These are phyloP conservation scores for Oryzias celebensis DNA, from an alignment of 2,113 vertebrate genomes.

Conservation along the genomic window DNA sequence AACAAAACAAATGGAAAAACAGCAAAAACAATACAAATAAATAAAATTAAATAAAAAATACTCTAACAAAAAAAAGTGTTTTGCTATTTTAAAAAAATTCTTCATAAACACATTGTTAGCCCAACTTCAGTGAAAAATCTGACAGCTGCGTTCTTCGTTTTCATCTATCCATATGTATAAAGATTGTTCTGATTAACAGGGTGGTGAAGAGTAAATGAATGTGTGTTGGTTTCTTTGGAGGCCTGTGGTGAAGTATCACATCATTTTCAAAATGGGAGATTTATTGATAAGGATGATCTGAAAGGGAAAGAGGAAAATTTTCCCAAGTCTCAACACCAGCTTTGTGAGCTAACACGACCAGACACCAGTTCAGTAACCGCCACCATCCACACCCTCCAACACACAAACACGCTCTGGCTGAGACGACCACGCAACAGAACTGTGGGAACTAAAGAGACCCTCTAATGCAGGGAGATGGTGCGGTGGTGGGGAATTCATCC, in stretches of 20 bases:
- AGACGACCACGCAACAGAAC: slow-evolving; percentile 32
- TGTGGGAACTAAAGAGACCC: slow-evolving; percentile 47
- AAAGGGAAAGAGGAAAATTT: slow-evolving; percentile 28
- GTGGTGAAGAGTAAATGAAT: background rate
- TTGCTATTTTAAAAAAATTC: background rate
- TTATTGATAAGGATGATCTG: slow-evolving; percentile 33
- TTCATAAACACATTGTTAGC: background rate
- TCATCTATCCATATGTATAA: background rate
- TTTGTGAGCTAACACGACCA: slow-evolving; percentile 51
- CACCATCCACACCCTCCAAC: slow-evolving; percentile 45
- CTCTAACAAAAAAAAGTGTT: background rate
- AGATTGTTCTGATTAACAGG: background rate
- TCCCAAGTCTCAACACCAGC: slow-evolving; percentile 46
- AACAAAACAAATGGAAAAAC: too few species aligned
- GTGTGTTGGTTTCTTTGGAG: slow-evolving; percentile 3
- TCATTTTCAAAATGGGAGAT: slow-evolving; percentile 39
- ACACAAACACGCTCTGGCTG: slow-evolving; percentile 51
- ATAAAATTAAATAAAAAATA: too few species aligned
- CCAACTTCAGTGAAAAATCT: background rate
- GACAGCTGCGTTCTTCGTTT: background rate
- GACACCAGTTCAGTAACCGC: slow-evolving; percentile 46
- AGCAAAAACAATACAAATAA: too few species aligned
- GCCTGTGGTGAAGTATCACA: slow-evolving; percentile 20
- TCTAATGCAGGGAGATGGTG: slow-evolving; percentile 26
- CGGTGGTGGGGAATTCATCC: slow-evolving; percentile 15